Percentiles rank a stretch among this genome's conserved stretches.
phyloP scores from a whole-genome alignment of 2,113 vertebrate species.

The Ammospiza caudacuta region DNA sequence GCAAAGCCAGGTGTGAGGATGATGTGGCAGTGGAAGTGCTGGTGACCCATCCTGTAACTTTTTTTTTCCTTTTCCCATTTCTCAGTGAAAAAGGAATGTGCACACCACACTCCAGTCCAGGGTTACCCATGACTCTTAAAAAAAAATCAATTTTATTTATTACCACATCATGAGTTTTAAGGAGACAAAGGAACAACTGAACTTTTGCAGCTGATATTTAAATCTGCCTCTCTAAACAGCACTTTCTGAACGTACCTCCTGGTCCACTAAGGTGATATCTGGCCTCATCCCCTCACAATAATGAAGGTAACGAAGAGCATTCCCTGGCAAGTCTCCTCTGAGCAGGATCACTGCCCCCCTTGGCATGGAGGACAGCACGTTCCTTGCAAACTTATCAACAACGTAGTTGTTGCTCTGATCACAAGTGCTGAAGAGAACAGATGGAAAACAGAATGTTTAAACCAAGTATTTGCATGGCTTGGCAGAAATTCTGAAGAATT shows the following conservation, averaged over 20 bases:
- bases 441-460: background rate
- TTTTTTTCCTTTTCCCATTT: background rate
- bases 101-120: background rate
- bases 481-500: background rate
- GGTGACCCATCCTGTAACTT: background rate
- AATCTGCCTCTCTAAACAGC: background rate
- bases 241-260: constrained; percentile 83
- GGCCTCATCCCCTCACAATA: constrained; percentile 89
- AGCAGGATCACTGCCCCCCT: constrained; percentile 85
- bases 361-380: constrained; percentile 87
- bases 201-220: background rate
- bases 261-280: constrained; percentile 90
- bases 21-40: background rate
- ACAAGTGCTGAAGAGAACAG: constrained; percentile 78
- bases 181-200: background rate
- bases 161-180: background rate
- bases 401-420: constrained; percentile 88
- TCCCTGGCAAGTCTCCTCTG: constrained; percentile 94
- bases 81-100: background rate
- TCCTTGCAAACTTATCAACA: constrained; percentile 89
- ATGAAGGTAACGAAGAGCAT: constrained; percentile 91
- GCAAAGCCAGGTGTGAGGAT: background rate
- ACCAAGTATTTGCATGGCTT: background rate
- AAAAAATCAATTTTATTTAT: background rate
- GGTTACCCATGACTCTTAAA: background rate